A percentile compares a stretch with the other conserved stretches of the same genome.
These are phyloP conservation scores for Brachionus asplanchnoidis DNA, from an alignment of 1,140 invertebrate genomes.

Conservation along the genomic window DNA sequence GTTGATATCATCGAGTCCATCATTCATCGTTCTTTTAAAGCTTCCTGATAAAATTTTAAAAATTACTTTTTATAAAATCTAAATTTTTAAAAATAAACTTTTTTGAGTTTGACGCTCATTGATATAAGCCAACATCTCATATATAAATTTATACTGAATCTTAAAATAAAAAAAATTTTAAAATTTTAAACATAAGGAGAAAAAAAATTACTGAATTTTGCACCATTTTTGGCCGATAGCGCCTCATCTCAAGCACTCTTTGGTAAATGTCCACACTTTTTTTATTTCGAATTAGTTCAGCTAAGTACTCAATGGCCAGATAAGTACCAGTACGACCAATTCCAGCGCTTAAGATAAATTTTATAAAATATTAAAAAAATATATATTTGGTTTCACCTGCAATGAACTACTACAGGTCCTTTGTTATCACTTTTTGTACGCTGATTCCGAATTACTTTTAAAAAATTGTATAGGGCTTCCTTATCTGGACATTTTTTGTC, in stretches of 20 bases:
- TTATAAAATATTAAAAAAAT: not conserved
- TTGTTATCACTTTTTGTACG: not conserved
- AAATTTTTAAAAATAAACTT: not conserved
- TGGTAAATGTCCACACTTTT: conserved; percentile 41
- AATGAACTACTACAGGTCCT: conserved; percentile 16
- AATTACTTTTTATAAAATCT: not conserved
- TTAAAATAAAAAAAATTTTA: not conserved
- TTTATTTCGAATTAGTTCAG: conserved; percentile 64
- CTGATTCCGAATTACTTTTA: not conserved
- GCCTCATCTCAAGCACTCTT: conserved; percentile 20
- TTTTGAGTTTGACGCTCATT: not conserved
- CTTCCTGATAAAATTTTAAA: not conserved
- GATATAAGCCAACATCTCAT: conserved; percentile 25
- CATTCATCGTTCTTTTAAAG: not conserved
- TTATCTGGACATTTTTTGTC: not conserved
- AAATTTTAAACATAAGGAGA: too few relatives aligned
- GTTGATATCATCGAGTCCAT: not conserved
- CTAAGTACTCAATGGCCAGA: conserved; percentile 80
- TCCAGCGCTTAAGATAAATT: conserved; percentile 68
- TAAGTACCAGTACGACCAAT: conserved; percentile 89
- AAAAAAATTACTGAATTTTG: conserved; percentile 25
- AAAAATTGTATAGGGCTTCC: not conserved
- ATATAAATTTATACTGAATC: conserved; percentile 31
- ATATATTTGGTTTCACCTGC: not conserved
- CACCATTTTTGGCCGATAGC: conserved; percentile 14